Evolutionary conservation across 2,888 invertebrate species (phyloP).

Genomic region (Amblyteles armatorius): DNA sequence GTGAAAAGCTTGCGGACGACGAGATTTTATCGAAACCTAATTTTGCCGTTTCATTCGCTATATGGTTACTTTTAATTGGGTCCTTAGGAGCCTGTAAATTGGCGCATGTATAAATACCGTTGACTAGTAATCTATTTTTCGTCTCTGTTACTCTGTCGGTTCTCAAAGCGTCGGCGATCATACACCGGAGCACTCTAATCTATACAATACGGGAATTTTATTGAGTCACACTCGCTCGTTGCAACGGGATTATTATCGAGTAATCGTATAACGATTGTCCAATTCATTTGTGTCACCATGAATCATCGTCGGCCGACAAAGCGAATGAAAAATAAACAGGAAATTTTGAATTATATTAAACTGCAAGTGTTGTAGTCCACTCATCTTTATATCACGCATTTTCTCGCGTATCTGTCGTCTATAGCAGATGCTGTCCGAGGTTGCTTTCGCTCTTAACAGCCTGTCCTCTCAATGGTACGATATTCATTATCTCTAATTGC

Average conservation of each 20-base stretch:
- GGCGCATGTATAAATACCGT: no score
- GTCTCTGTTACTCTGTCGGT: background rate
- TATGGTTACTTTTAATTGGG: no score
- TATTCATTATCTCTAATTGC: constrained; percentile 33
- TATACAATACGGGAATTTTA: constrained; percentile 1
- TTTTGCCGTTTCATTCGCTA: no score
- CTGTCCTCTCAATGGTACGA: constrained; percentile 20
- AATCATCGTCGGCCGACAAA: constrained; percentile 37
- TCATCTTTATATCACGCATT: background rate
- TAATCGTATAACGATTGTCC: constrained; percentile 11
- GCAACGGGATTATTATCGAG: background rate
- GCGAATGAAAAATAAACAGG: constrained; percentile 36
- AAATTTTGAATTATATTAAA: background rate
- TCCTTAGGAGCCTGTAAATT: no score
- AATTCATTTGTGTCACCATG: constrained; percentile 32
- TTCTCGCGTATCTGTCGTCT: background rate
- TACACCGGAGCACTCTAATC: background rate
- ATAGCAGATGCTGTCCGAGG: background rate
- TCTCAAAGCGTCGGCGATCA: background rate
- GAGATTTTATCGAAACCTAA: no score
- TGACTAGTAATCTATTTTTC: background rate
- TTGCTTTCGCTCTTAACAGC: background rate
- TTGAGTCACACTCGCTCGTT: background rate
- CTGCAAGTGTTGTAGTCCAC: background rate
- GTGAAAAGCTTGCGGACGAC: no score